A percentile compares a stretch with the other conserved stretches of the same genome.
Evolutionary conservation across 1,140 invertebrate species (phyloP).

Genomic region (Chrysoperla carnea): DNA sequence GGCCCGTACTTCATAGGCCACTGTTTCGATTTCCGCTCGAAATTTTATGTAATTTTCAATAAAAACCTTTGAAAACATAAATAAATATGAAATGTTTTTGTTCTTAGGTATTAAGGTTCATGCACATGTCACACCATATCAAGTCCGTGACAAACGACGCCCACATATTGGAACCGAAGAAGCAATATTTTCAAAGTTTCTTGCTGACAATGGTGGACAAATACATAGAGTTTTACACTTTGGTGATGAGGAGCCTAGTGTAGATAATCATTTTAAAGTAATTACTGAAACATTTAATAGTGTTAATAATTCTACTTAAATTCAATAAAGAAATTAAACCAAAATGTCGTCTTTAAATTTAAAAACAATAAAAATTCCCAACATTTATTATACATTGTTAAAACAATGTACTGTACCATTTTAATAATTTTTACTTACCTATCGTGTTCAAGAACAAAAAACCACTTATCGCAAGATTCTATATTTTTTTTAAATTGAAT

Average conservation of each 20-base stretch:
- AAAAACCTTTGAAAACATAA: too few species aligned
- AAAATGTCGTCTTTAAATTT: background rate
- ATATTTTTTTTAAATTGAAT: too few species aligned
- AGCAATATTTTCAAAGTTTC: conserved; percentile 45
- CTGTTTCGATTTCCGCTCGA: too few species aligned
- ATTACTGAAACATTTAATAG: background rate
- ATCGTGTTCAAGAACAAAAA: too few species aligned
- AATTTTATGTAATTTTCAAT: too few species aligned
- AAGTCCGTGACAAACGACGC: conserved; percentile 51
- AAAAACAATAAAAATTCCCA: too few species aligned
- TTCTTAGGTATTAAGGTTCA: conserved; percentile 41
- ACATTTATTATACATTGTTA: too few species aligned
- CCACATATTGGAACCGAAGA: conserved; percentile 73
- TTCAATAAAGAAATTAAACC: background rate
- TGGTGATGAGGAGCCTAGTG: conserved; percentile 34
- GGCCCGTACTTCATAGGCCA: too few species aligned
- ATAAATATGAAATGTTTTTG: conserved; percentile 1
- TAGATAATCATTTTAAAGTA: conserved; percentile 53
- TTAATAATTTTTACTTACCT: too few species aligned
- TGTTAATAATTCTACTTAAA: background rate
- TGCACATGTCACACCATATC: conserved; percentile 72
- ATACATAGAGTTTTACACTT: conserved; percentile 45
- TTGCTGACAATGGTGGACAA: conserved; percentile 41
- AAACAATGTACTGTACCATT: too few species aligned
- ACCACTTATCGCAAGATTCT: too few species aligned